phyloP scores from a whole-genome alignment of 2,113 vertebrate species.

The Candoia aspera region DNA sequence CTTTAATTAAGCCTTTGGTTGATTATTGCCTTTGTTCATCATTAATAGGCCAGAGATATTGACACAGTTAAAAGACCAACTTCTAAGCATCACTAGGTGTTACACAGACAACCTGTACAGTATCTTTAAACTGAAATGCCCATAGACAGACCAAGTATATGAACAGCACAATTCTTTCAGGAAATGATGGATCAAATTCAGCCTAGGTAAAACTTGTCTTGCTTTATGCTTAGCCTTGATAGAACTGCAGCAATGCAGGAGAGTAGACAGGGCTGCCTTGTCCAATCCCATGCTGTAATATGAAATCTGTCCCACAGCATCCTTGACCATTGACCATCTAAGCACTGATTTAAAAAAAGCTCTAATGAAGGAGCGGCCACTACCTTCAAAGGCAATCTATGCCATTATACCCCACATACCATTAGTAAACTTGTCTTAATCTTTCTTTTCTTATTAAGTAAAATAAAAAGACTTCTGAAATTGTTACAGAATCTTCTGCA shows the following conservation, averaged over 20 bases:
- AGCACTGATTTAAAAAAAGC: not conserved
- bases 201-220: not conserved
- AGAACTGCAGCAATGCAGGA: not conserved
- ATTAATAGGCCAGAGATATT: constrained; percentile 45
- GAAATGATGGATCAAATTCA: too few relatives aligned
- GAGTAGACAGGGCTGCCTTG: not conserved
- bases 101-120: constrained; percentile 29
- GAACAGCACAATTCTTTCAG: not conserved
- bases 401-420: not conserved
- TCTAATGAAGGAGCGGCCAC: not conserved
- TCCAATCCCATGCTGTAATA: not conserved
- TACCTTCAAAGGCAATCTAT: too few relatives aligned
- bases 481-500: not conserved
- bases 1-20: constrained; percentile 63
- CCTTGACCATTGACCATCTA: not conserved
- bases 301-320: not conserved
- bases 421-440: not conserved
- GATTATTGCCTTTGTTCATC: constrained; percentile 61
- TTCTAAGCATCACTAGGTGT: constrained; percentile 54
- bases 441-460: not conserved
- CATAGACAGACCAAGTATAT: constrained; percentile 23
- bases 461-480: too few relatives aligned
- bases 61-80: constrained; percentile 48
- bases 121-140: constrained; percentile 26
- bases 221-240: not conserved